These are phyloP conservation scores for Cantharis flavilabris DNA, from an alignment of 2,888 invertebrate species.

Conservation along the genomic window DNA sequence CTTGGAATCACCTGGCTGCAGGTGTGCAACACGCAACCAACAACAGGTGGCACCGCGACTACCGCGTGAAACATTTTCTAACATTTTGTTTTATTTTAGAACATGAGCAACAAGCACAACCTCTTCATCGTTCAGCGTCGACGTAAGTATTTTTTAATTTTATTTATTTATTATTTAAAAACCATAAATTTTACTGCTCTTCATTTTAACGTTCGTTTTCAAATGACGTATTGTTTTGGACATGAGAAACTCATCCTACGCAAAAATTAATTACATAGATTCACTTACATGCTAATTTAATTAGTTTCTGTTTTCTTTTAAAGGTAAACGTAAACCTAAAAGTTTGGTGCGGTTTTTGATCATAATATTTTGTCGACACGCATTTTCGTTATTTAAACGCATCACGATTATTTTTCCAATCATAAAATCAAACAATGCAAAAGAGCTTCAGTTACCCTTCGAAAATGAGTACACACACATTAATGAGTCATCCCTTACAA, in stretches of 20 bases:
- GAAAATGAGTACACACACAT: not conserved
- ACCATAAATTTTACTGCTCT: not conserved
- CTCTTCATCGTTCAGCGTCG: constrained; percentile 51
- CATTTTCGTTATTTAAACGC: not conserved
- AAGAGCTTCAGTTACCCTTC: not conserved
- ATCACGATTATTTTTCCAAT: not conserved
- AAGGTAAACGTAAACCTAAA: not conserved
- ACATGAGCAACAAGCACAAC: constrained; percentile 51
- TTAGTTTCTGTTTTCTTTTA: not conserved
- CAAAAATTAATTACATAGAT: not conserved
- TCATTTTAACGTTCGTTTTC: not conserved
- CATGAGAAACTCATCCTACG: not conserved
- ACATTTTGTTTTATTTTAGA: constrained; percentile 57
- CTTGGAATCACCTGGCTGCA: constrained; percentile 44
- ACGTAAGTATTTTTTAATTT: constrained; percentile 56
- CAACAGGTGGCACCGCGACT: constrained; percentile 45
- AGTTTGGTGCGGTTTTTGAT: not conserved
- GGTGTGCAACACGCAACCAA: constrained; percentile 42
- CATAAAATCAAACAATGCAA: not conserved
- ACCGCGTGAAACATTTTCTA: constrained; percentile 35
- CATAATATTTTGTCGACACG: not conserved
- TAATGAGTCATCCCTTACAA: not conserved
- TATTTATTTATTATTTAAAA: constrained; percentile 14
- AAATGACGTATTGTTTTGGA: not conserved
- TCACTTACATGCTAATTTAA: not conserved